Evolutionary conservation across 2,888 invertebrate genomes (phyloP).

Genomic region (Megamerina dolium): DNA sequence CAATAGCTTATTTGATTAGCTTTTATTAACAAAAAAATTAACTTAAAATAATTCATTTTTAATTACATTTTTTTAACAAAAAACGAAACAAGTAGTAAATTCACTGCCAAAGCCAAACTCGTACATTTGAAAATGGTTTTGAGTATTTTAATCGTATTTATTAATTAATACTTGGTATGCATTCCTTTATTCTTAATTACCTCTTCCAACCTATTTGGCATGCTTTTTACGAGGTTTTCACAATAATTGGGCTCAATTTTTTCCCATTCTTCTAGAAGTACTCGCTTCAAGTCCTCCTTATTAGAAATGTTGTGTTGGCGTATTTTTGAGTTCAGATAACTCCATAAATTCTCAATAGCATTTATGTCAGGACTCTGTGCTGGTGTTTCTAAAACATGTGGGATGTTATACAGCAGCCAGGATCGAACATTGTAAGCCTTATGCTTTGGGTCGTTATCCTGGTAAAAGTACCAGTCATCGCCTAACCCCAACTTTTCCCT

Average conservation of each 20-base stretch:
- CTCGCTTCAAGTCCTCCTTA: not conserved
- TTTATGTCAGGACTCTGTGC: slow-evolving; percentile 21
- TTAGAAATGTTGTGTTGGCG: not conserved
- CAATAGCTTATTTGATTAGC: too few relatives aligned
- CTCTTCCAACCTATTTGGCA: slow-evolving; percentile 1
- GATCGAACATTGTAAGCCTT: slow-evolving; percentile 10
- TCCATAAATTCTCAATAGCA: slow-evolving; percentile 20
- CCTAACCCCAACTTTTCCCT: slow-evolving; percentile 10
- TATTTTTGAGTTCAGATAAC: not conserved
- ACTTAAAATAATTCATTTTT: too few relatives aligned
- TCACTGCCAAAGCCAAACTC: slow-evolving; percentile 1
- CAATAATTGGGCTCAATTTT: slow-evolving; percentile 1
- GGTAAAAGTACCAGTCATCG: slow-evolving; percentile 12
- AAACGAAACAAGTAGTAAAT: too few relatives aligned
- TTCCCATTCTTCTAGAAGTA: not conserved
- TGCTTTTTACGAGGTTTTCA: slow-evolving; percentile 1
- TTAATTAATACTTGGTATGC: not conserved
- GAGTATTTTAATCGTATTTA: too few relatives aligned
- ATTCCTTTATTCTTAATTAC: slow-evolving; percentile 1
- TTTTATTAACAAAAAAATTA: too few relatives aligned
- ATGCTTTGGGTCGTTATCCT: slow-evolving; percentile 16
- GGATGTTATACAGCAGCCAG: slow-evolving; percentile 17
- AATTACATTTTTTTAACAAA: too few relatives aligned
- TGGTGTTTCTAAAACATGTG: slow-evolving; percentile 15
- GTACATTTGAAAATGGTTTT: too few relatives aligned